Base-by-base conservation (phyloP, 37 sponge, comb jelly and placozoan species). In the Cliona cf. orientalis region DNA sequence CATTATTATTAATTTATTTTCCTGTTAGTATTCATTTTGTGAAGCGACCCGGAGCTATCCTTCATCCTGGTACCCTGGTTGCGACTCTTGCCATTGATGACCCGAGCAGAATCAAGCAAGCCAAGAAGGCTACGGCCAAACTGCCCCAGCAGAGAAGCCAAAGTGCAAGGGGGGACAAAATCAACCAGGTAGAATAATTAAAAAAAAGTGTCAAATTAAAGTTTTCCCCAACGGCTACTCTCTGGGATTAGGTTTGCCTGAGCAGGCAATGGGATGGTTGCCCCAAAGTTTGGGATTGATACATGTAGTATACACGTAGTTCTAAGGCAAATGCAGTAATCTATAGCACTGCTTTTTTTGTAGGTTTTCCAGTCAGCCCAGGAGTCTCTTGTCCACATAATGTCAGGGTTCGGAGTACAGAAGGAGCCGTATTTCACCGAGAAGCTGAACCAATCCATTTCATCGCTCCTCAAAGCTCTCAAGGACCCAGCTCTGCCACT, bases 81-180 rank as follows among this genome's bases (percentile, higher is more conserved):
- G 99, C 96, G 3, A 75, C 17, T 21, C 82, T 98, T 19, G 99
- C 95, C 49, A 69, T 98, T 31, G 99, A 98, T 71, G 99, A 95
- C 69, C 87, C 92, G 17, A 75, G 90, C 42, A 63, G 46, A 42
- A 72, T 93, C 36, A 72, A 43, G 35, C 81, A 84, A 67, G 88
- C 93, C 5, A 71, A 85, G 40, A 53, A 58, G 62, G 81, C 60
- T 84, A 79, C 82, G 7, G 91, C 72, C 23, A 39, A 63, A 2
- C 83, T 94, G 3, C 95, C 95, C 37, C 67, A 43, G 22, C 34
- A 26, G 42, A 79, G 71, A 2, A 38, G 59, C 17, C 66, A 75
- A 42, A 61, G 66, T 28, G 69, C 46, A 0, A 38, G 63, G 29
- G 89, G 81, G 39, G 73, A 61, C 64, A 91, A 95, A 69, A 79